Evolutionary conservation across 1,140 invertebrate species (phyloP), one percentile per base, ranked within the genome.

Genomic region (Cardiocondyla obscurior): DNA sequence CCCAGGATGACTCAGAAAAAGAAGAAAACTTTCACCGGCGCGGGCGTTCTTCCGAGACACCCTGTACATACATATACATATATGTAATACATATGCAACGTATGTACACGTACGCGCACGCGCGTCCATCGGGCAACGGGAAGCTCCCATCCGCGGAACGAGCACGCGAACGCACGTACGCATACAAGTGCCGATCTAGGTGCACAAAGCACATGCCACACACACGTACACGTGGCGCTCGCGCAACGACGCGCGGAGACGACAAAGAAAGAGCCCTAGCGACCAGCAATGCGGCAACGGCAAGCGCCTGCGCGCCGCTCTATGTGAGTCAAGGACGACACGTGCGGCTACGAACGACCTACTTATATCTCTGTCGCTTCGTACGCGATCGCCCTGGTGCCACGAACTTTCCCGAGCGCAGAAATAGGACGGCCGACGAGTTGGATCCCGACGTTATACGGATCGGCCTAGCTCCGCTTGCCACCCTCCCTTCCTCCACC

Each of bases 301-400:
- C 87, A 86, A 90, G 87, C 85, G 92, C 92, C 89, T 93, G 93
- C 93, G 92, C 92, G 88, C 85, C 85, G 86, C 88, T 83, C 92
- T 93, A 94, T 94, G 93, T 94, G 92, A 94, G 93, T 94, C 93
- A 94, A 94, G 93, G 93, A 94, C 93, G 93, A 94, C 93, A 94
- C 93, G 93, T 94, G 93, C 93, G 92, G 91, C 91, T 94, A 89
- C 83, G 83, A 91, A 88, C 93, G 93, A 94, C 93, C 93, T 94
- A 94, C 92, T 93, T 93, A 92, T 90, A 90, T 93, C 85, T 81
- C 81, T 77, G 70, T 85, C 53, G 84, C 87, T 90, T 93, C 92
- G 92, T 90, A 77, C 81, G 58, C 86, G 79, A 90, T 93, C 92
- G 87, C 92, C 57, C 62, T 57, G 57, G 51, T 72, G 12, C 58